phyloP scores from a whole-genome alignment of 2,888 invertebrate genomes.

The Agriotes lineatus region DNA sequence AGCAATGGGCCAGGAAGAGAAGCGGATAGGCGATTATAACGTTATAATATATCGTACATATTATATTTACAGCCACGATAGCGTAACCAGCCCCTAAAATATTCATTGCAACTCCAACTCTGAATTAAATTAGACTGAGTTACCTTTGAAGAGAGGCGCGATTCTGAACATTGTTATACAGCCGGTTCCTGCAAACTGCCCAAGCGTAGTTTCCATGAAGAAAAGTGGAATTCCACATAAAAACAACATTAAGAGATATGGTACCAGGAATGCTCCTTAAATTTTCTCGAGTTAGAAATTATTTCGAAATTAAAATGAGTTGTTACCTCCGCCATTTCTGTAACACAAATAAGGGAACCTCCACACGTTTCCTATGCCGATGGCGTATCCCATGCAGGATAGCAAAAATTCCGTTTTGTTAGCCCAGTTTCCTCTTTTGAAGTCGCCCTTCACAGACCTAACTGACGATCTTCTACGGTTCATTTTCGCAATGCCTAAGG shows the following conservation, averaged over 20 bases:
- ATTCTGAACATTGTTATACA: constrained; percentile 86
- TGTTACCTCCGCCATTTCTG: constrained; percentile 84
- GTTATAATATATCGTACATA: constrained; percentile 87
- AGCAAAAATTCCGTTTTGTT: constrained; percentile 83
- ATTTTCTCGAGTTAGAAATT: constrained; percentile 14
- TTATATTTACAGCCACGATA: constrained; percentile 82
- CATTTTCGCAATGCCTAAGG: constrained; percentile 11
- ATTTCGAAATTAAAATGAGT: neutral
- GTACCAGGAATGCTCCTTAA: constrained; percentile 87
- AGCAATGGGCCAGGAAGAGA: constrained; percentile 81
- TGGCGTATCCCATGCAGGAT: constrained; percentile 86
- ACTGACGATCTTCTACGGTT: constrained; percentile 35
- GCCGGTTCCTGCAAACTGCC: constrained; percentile 87
- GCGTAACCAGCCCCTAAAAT: constrained; percentile 86
- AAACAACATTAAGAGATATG: constrained; percentile 84
- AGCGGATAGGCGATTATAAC: constrained; percentile 88
- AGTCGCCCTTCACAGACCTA: constrained; percentile 29
- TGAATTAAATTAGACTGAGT: constrained; percentile 50
- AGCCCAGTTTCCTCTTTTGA: constrained; percentile 76
- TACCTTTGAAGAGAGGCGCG: constrained; percentile 84
- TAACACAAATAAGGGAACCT: constrained; percentile 89
- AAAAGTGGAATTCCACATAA: constrained; percentile 90
- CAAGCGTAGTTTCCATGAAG: constrained; percentile 87
- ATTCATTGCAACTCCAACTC: neutral
- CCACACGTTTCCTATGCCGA: constrained; percentile 90